These are phyloP conservation scores for Cariama cristata DNA, from an alignment of 2,113 vertebrate genomes.

Conservation along the genomic window DNA sequence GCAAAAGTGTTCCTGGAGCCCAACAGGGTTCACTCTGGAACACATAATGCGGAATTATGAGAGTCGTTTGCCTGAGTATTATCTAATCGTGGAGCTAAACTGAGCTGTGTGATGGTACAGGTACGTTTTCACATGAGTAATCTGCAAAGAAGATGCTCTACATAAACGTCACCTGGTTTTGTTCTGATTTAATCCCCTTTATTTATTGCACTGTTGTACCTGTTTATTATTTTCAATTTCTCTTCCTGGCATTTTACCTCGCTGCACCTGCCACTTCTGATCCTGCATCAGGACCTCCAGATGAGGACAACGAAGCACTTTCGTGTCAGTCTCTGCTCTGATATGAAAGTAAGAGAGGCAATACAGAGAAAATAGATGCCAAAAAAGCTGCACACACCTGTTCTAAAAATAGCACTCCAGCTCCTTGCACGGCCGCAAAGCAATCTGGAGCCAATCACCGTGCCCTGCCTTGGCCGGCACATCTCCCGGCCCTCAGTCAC, in stretches of 20 bases:
- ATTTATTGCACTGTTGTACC: constrained; percentile 23
- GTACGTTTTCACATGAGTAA: neutral
- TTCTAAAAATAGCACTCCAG: constrained; percentile 32
- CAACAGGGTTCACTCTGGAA: neutral
- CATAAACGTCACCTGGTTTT: constrained; percentile 55
- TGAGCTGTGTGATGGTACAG: neutral
- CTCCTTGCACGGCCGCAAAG: neutral
- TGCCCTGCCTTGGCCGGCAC: neutral
- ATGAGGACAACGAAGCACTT: constrained; percentile 13
- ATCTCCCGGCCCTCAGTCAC: no score
- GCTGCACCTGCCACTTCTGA: neutral
- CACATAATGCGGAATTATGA: neutral
- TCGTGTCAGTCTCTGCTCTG: neutral
- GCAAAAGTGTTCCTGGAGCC: neutral
- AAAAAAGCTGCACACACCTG: neutral
- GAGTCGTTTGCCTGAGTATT: neutral
- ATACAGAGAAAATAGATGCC: neutral
- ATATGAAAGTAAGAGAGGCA: neutral
- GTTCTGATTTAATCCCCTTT: constrained; percentile 58
- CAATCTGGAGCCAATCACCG: neutral
- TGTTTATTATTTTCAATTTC: constrained; percentile 63
- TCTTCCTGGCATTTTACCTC: constrained; percentile 12
- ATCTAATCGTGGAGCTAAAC: constrained; percentile 6
- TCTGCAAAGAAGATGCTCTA: neutral
- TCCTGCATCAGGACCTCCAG: neutral